phyloP scores from a whole-genome alignment of 2,888 invertebrate species.

The Exephanes ischioxanthus region DNA sequence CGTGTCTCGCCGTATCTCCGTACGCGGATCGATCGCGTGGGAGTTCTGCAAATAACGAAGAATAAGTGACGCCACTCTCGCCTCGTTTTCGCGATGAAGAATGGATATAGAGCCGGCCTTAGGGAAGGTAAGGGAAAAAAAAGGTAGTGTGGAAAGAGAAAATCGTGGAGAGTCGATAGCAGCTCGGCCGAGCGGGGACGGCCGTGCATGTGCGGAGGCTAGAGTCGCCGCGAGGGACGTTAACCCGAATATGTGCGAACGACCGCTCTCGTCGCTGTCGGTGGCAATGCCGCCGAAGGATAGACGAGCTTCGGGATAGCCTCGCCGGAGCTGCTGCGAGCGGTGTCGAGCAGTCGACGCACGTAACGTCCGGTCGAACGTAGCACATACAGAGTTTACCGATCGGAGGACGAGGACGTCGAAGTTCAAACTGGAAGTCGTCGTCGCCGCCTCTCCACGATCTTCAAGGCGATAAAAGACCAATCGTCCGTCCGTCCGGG shows the following conservation, averaged over 20 bases:
- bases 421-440: slow-evolving; percentile 13
- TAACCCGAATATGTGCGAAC: slow-evolving; percentile 71
- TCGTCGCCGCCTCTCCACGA: slow-evolving; percentile 33
- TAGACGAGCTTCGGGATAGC: slow-evolving; percentile 38
- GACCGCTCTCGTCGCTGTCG: slow-evolving; percentile 57
- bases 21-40: not conserved
- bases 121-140: slow-evolving; percentile 1
- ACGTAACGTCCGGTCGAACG: slow-evolving; percentile 70
- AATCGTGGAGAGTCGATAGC: slow-evolving; percentile 40
- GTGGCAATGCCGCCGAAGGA: slow-evolving; percentile 49
- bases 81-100: slow-evolving; percentile 35
- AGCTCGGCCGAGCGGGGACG: slow-evolving; percentile 7
- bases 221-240: slow-evolving; percentile 59
- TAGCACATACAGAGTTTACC: slow-evolving; percentile 32
- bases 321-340: slow-evolving; percentile 8
- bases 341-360: slow-evolving; percentile 60
- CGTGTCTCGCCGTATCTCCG: not conserved
- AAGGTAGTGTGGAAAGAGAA: slow-evolving; percentile 20
- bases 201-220: not conserved
- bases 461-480: slow-evolving; percentile 54
- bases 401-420: slow-evolving; percentile 15
- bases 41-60: slow-evolving; percentile 41
- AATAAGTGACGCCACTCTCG: slow-evolving; percentile 47
- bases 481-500: not conserved
- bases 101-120: slow-evolving; percentile 16